Base-by-base conservation (phyloP, 2,113 vertebrate species). In the Terrapene triunguis region DNA sequence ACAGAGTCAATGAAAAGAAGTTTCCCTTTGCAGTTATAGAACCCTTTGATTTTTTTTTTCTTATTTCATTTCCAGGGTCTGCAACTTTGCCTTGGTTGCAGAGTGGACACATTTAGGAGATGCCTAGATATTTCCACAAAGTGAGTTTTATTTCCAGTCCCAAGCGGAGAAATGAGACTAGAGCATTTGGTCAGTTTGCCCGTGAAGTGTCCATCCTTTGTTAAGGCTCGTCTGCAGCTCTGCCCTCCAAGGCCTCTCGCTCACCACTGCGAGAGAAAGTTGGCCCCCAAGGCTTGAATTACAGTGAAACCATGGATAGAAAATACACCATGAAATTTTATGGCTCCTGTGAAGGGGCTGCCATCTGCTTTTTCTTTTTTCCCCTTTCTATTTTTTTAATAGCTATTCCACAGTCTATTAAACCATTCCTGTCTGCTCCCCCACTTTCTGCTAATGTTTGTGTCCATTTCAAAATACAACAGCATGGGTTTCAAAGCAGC, bases 261-360 rank as follows among this genome's bases (percentile, higher is more conserved):
- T 92, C 96, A 95, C 95, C 90, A 92, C 92, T 97, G 94, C 96
- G 95, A 96, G 96, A 95, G 96, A 97, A 96, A 97, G 95, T 5
- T 97, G 97, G 97, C 97, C 98, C 97, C 94, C 96, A 97, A 94
- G 98, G 98, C 98, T 99, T 99, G 97, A 98, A 98, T 98, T 98
- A 98, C 99, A 98, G 97, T 97, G 98, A 98, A 99, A 98, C 98
- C 99, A 99, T 98, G 99, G 99, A 98, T 98, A 98, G 98, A 99
- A 99, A 99, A 99, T 97, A 98, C 95, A 98, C 98, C 99, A 98
- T 99, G 99, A 99, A 99, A 99, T 99, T 99, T 98, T 98, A 98
- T 98, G 99, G 98, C 98, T 99, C 98, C 98, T 98, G 98, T 79
- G 72, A 97, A 98, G 96, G 92, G 65, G 95, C 93, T 95, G 85